Base-by-base conservation (phyloP, 2,113 vertebrate species). In the Uria lomvia region DNA sequence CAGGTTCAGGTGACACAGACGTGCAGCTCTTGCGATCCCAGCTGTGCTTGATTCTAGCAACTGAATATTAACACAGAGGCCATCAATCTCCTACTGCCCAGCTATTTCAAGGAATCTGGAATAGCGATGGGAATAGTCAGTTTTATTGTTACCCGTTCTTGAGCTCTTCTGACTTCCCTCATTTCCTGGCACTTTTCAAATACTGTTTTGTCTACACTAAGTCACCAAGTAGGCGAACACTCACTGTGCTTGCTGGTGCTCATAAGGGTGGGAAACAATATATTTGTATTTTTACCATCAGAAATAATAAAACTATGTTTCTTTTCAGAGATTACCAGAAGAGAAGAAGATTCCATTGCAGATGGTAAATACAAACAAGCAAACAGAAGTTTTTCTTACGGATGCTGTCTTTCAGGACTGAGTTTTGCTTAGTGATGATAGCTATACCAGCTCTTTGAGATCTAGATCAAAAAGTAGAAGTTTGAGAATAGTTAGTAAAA, bases 311-410 rank as follows among this genome's bases (percentile, higher is more conserved):
- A 88, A 62, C 14, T 34, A 1, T 60, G 32, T 92, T 97, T 36
- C 47, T 86, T 97, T 95, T 77, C 89, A 96, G 96, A 94, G 79
- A 52, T 97, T 18, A 26, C 52, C 42, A 71, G 68, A 68, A 77
- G 65, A 96, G 82, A 94, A 96, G 82, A 94, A 58, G 93, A 82
- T 43, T 72, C 88, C 71, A 10, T 50, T 85, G 9, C 42, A 89
- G 72, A 86, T 60, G 89, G 97, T 97, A 88, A 97, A 78, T 96
- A 80, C 36, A 80, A 62, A 86, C 7, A 50, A 73, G n/a, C 2
- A 3, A 75, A 90, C 13, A 30, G 12, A 90, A 81, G 29, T 15
- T 77, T 66, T 34, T 84, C 56, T 47, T 81, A 34, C 29, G 43
- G 49, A 13, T 80, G n/a, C 15, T 67, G 36, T 34, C 29, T 75